Percentiles rank a stretch among this genome's conserved stretches.
These are phyloP conservation scores for Ornithoptera priamus DNA, from an alignment of 2,888 invertebrate genomes.

Conservation along the genomic window DNA sequence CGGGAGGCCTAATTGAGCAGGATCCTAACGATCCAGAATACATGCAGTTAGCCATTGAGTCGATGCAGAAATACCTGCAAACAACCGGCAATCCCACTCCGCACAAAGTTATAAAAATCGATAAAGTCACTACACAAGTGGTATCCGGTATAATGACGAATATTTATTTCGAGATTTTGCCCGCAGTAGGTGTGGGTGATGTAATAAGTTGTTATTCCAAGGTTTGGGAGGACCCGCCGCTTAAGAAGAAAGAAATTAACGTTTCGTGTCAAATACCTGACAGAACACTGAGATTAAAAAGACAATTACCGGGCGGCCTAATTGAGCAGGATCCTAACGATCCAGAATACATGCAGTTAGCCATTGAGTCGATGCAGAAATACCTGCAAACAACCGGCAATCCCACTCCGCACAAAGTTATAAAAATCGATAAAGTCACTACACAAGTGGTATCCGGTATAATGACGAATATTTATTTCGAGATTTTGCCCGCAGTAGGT, in stretches of 20 bases:
- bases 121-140: slow-evolving; percentile 44
- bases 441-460: slow-evolving; percentile 46
- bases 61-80: slow-evolving; percentile 45
- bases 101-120: slow-evolving; percentile 45
- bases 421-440: slow-evolving; percentile 45
- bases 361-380: slow-evolving; percentile 47
- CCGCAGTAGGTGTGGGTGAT: slow-evolving; percentile 39
- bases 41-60: slow-evolving; percentile 44
- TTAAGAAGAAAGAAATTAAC: slow-evolving; percentile 37
- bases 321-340: slow-evolving; percentile 37
- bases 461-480: slow-evolving; percentile 47
- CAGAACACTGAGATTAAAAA: not conserved
- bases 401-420: slow-evolving; percentile 38
- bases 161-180: slow-evolving; percentile 48
- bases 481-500: slow-evolving; percentile 43
- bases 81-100: slow-evolving; percentile 36
- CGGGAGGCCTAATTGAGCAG: slow-evolving; percentile 32
- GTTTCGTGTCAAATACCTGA: slow-evolving; percentile 35
- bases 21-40: slow-evolving; percentile 42
- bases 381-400: slow-evolving; percentile 41
- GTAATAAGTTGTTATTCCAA: slow-evolving; percentile 41
- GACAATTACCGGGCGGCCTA: slow-evolving; percentile 30
- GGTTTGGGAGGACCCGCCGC: slow-evolving; percentile 44
- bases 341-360: slow-evolving; percentile 43
- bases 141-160: slow-evolving; percentile 45